A percentile compares a stretch with the other conserved stretches of the same genome.
phyloP scores from a whole-genome alignment of 2,888 invertebrate genomes.

The Pollenia angustigena region DNA sequence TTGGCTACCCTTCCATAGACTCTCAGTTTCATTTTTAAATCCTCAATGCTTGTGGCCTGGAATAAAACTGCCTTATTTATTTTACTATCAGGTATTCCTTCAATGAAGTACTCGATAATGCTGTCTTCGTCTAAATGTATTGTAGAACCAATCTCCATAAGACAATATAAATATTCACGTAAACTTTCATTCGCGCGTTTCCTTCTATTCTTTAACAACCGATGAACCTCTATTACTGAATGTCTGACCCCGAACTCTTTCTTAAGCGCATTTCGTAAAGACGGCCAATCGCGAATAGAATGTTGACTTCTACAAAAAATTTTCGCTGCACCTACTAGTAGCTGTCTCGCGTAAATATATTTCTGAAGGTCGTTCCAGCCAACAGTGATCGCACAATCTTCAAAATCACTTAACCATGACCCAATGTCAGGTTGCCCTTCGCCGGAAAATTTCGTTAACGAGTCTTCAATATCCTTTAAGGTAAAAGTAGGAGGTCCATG shows the following conservation, averaged over 20 bases:
- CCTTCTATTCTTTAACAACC: conserved; percentile 25
- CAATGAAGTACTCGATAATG: conserved; percentile 59
- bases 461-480: conserved; percentile 8
- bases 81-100: conserved; percentile 56
- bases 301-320: conserved; percentile 64
- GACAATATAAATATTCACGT: conserved; percentile 59
- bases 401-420: conserved; percentile 24
- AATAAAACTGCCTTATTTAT: conserved; percentile 37
- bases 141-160: conserved; percentile 1
- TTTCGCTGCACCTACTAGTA: conserved; percentile 65
- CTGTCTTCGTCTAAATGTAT: conserved; percentile 60
- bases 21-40: conserved; percentile 12
- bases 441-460: conserved; percentile 12
- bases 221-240: conserved; percentile 60
- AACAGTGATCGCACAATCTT: conserved; percentile 17
- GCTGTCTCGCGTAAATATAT: conserved; percentile 53
- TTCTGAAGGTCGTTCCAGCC: conserved; percentile 57
- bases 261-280: conserved; percentile 9
- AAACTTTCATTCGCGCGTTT: conserved; percentile 39
- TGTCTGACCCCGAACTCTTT: conserved; percentile 52
- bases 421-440: conserved; percentile 9
- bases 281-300: conserved; percentile 33
- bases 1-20: too few species aligned
- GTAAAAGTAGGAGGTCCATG: not conserved
- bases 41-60: conserved; percentile 30